These are phyloP conservation scores for Thunnus albacares DNA, from an alignment of 2,797 vertebrate species.

Conservation along the genomic window DNA sequence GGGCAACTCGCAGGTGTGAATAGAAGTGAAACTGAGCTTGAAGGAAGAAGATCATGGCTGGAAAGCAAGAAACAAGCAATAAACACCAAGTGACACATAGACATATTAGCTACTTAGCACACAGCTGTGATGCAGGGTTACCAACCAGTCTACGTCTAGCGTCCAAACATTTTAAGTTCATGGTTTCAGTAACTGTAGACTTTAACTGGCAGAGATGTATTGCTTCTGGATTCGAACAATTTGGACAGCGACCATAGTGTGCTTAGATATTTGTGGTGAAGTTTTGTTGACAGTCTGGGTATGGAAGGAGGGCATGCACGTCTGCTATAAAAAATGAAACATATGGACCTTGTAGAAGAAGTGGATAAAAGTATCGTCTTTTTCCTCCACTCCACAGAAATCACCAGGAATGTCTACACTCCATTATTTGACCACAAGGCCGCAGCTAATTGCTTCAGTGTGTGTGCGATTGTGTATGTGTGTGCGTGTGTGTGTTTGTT, in stretches of 20 bases:
- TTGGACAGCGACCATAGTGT: constrained; percentile 26
- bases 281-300: constrained; percentile 69
- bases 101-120: neutral
- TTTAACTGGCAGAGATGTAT: constrained; percentile 9
- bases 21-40: constrained; percentile 24
- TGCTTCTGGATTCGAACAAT: constrained; percentile 26
- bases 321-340: constrained; percentile 70
- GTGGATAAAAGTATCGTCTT: constrained; percentile 72
- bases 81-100: neutral
- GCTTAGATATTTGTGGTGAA: constrained; percentile 60
- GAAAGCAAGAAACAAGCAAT: neutral
- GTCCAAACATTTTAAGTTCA: constrained; percentile 33
- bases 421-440: constrained; percentile 82
- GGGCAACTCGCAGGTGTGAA: constrained; percentile 34
- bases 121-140: neutral
- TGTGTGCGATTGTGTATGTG: constrained; percentile 67
- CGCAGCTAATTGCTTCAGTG: constrained; percentile 86
- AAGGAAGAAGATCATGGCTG: constrained; percentile 22
- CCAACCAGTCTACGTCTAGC: neutral
- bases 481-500: constrained; percentile 23
- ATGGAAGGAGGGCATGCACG: constrained; percentile 54
- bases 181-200: constrained; percentile 24
- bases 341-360: constrained; percentile 62
- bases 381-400: constrained; percentile 73
- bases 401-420: constrained; percentile 75